Conservation (phyloP, 2,797 vertebrate genomes). For the Mus minutoides region DNA sequence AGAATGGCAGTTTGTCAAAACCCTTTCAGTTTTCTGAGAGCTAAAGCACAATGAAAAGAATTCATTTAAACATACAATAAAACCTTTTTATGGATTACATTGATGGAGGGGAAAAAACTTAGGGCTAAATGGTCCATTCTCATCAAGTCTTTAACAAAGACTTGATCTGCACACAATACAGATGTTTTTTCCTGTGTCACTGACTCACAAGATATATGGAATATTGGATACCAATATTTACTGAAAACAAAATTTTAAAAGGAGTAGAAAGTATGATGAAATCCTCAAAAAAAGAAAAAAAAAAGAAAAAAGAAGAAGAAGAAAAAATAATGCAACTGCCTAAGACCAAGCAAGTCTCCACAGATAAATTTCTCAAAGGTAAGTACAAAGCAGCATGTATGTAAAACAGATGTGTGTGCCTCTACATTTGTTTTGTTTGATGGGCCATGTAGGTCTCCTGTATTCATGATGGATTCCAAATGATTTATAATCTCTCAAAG, state of each 20-base stretch:
- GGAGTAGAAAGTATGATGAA: background rate
- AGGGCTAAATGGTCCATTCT: background rate
- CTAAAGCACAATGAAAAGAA: background rate
- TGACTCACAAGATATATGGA: background rate
- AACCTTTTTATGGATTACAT: background rate
- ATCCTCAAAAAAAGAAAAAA: background rate
- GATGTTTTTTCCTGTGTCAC: background rate
- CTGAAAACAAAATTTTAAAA: background rate
- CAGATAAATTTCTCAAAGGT: background rate
- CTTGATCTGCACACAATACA: background rate
- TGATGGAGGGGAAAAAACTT: background rate
- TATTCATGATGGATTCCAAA: background rate
- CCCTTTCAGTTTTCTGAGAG: background rate
- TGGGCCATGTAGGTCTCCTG: background rate
- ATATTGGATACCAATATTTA: background rate
- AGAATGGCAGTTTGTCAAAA: background rate
- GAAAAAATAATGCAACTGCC: background rate
- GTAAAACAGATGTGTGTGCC: background rate
- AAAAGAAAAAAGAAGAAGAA: background rate
- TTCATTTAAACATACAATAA: background rate
- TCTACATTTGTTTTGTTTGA: background rate
- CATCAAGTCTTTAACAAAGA: background rate
- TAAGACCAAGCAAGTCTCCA: background rate
- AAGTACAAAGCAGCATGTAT: background rate
- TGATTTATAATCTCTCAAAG: background rate